Base-by-base conservation (phyloP, 2,113 vertebrate genomes). In the Tautogolabrus adspersus region DNA sequence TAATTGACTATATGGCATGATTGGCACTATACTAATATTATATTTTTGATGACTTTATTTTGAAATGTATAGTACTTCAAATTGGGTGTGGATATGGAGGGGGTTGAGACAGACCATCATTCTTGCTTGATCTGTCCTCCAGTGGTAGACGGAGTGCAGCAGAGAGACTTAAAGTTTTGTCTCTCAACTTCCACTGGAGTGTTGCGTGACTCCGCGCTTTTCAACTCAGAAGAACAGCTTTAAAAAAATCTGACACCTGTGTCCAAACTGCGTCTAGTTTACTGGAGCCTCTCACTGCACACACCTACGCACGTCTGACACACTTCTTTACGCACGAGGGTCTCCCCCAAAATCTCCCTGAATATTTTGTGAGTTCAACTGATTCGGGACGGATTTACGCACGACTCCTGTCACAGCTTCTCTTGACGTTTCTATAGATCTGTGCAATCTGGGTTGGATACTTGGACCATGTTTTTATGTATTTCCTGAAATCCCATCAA, bases 291-390 rank as follows among this genome's bases (percentile, higher is more conserved):
- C 83, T 74, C 51, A 5, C 46, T 64, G 69, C 75, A 22, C 75
- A 49, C 75, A 62, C 75, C 82, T 81, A 82, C 88, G 83, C 57
- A 56, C 38, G 89, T 88, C 86, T 85, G 86, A 90, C 88, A 89
- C 87, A 49, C 75, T 81, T 69, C 57, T 83, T 81, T 82, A 87
- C 85, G 91, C 88, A 88, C 66, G 55, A 89, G 88, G 88, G 79
- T 90, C 89, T 89, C 91, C 91, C 91, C 74, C 40, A 83, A 88
- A 52, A 84, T 72, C 71, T 81, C 67, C 38, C 72, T 6, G 18
- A 74, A 66, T 54, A 46, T 75, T 42, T 57, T 47, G 18, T 56
- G 83, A 87, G 72, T 44, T 69, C 71, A 81, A n/a, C 66, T 3
- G 72, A 12, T 30, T 44, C 62, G 42, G 34, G 60, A 37, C 61